A percentile compares a stretch with the other conserved stretches of the same genome.
These are phyloP conservation scores for Podarcis cretensis DNA, from an alignment of 2,113 vertebrate genomes.

Conservation along the genomic window DNA sequence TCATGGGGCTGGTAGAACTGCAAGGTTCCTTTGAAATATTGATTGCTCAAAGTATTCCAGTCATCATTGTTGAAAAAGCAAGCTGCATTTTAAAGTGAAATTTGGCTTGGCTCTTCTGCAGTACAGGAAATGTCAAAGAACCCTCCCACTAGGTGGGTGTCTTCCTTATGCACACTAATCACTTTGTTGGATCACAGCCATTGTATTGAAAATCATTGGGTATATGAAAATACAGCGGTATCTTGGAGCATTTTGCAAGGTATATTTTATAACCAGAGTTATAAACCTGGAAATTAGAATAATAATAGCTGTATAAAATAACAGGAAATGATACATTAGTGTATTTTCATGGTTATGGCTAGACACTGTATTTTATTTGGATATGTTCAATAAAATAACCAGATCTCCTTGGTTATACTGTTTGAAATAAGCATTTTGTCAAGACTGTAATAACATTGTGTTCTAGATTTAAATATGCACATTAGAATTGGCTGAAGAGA, in stretches of 20 bases:
- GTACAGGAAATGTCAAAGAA: not conserved
- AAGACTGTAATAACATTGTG: not conserved
- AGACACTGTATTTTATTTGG: slow-evolving; percentile 67
- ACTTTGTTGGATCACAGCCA: slow-evolving; percentile 8
- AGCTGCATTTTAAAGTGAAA: not conserved
- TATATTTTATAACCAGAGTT: slow-evolving; percentile 64
- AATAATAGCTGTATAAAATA: slow-evolving; percentile 63
- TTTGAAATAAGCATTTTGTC: slow-evolving; percentile 66
- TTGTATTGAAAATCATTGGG: slow-evolving; percentile 58
- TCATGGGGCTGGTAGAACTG: not conserved
- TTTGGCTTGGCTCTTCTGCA: not conserved
- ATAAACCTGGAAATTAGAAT: slow-evolving; percentile 43
- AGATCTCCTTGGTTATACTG: slow-evolving; percentile 65
- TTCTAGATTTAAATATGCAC: not conserved
- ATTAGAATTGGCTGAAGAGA: not conserved
- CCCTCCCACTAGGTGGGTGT: not conserved
- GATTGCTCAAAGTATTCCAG: not conserved
- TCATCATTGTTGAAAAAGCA: not conserved
- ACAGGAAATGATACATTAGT: slow-evolving; percentile 64
- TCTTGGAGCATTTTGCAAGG: slow-evolving; percentile 56
- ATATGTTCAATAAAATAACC: slow-evolving; percentile 74
- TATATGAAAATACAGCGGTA: slow-evolving; percentile 41
- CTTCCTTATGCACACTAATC: not conserved
- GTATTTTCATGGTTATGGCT: slow-evolving; percentile 66
- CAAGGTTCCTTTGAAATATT: not conserved